Evolutionary conservation across 1,140 invertebrate species (phyloP), one percentile per base, ranked within the genome.

Genomic region (Drosophila teissieri): DNA sequence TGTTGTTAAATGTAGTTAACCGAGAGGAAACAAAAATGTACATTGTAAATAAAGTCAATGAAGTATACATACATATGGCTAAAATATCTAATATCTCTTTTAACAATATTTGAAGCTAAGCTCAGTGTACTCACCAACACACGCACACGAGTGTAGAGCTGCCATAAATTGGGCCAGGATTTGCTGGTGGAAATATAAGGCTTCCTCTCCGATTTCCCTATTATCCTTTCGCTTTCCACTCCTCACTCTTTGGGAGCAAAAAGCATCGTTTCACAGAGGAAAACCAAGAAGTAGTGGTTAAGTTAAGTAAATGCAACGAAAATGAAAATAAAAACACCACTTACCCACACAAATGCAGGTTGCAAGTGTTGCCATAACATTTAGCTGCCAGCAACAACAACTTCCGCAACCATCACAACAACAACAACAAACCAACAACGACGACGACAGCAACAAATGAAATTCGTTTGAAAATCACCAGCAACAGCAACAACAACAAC

Each of bases 321-420:
- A 27, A 34, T 27, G 15, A 15, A 39, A 27, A 34, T 27, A 22
- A 15, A 34, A 24, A 40, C 27, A 62, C 36, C 22, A 78, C 79
- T 82, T 48, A 75, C 80, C 56, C 51, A 79, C 46, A 72, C 75
- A 67, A 68, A 42, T 70, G 65, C 51, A 55, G 48, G 42, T 39
- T 57, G 40, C 49, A 31, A 63, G 63, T 77, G 80, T 83, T 83
- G 80, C 70, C 80, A 84, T 84, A 84, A 84, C 80, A 65, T 69
- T 69, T 34, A 49, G 51, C 58, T 58, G 60, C 24, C 60, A 58
- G 53, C 63, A 64, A 40, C 60, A 65, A 48, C 31, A 65, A 64
- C 61, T 36, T 45, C 31, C 42, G 19, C 8, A 24, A 36, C 42
- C 15, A 31, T 19, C 8, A 60, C 19, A 34, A 60, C 57, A 67